Base-by-base conservation (phyloP, 2,113 vertebrate species). In the Calypte anna region DNA sequence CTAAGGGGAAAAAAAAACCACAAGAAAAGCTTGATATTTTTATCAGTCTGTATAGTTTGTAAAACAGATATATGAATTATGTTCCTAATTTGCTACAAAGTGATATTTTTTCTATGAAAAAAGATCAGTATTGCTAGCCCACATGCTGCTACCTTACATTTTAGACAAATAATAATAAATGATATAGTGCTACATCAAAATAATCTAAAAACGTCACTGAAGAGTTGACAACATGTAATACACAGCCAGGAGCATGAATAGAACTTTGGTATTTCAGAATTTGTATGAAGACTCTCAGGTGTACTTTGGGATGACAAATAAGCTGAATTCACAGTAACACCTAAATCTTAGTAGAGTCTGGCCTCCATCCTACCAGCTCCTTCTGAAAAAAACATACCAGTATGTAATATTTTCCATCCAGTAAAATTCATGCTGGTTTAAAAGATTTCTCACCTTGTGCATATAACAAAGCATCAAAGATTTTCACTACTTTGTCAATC, bases 401-500 rank as follows among this genome's bases (percentile, higher is more conserved):
- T 38, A 79, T 8, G 63, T 38, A n/a, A 6, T 81, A 55, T 30
- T 90, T 83, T 63, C 67, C 74, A 84, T 28, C 21, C 38, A 86
- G 76, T 54, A 88, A 48, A 90, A 43, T 46, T 80, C 27, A 22
- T 22, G 3, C 12, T 86, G 70, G 18, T 54, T 80, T 43, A 86
- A 89, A 91, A 20, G 30, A 88, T 76, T 89, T 72, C 98, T 97
- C 96, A 99, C 99, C 98, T 86, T 98, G 99, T 70, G 98, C 95
- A 96, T 99, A 99, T 62, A 99, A 96, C 61, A 99, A 86, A 80
- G 98, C 98, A 97, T 99, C 99, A 68, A 98, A 97, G 90, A 99
- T 97, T 94, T 97, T 97, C 59, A 99, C 78, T 30, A 98, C 94
- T 92, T 97, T 98, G 79, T 97, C 97, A 97, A 98, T 95, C 80